Percentiles rank a stretch among this genome's conserved stretches.
phyloP scores from a whole-genome alignment of 2,888 invertebrate species.

The Neoitamus cyanurus region DNA sequence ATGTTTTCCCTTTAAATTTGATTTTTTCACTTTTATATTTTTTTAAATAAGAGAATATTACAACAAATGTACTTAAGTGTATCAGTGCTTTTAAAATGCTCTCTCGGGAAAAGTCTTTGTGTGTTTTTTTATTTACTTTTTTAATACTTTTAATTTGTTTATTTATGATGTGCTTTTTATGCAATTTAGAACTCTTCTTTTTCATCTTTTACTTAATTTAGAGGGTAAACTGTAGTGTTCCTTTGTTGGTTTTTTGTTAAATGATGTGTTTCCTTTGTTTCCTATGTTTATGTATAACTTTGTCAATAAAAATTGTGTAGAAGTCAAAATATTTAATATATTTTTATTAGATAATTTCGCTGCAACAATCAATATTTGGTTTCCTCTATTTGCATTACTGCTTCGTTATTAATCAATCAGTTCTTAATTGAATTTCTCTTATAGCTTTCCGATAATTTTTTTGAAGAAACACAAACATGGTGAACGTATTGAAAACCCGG shows the following conservation, averaged over 20 bases:
- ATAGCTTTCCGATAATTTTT: background rate
- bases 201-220: background rate
- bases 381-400: background rate
- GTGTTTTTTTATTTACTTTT: constrained; percentile 9
- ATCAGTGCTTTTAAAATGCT: constrained; percentile 30
- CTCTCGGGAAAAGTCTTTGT: constrained; percentile 8
- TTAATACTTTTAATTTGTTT: background rate
- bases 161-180: constrained; percentile 17
- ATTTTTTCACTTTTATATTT: background rate
- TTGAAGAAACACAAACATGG: background rate
- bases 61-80: constrained; percentile 27
- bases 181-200: background rate
- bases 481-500: background rate
- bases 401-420: background rate
- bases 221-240: background rate
- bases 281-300: background rate
- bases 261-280: background rate
- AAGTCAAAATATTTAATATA: background rate
- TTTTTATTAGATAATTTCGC: background rate
- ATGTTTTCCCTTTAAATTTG: background rate
- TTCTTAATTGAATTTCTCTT: background rate
- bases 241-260: background rate
- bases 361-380: background rate
- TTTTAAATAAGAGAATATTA: constrained; percentile 19
- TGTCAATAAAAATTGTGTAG: background rate